Evolutionary conservation across 1,140 invertebrate genomes (phyloP), one percentile per base, ranked within the genome.

Genomic region (Trissolcus basalis): DNA sequence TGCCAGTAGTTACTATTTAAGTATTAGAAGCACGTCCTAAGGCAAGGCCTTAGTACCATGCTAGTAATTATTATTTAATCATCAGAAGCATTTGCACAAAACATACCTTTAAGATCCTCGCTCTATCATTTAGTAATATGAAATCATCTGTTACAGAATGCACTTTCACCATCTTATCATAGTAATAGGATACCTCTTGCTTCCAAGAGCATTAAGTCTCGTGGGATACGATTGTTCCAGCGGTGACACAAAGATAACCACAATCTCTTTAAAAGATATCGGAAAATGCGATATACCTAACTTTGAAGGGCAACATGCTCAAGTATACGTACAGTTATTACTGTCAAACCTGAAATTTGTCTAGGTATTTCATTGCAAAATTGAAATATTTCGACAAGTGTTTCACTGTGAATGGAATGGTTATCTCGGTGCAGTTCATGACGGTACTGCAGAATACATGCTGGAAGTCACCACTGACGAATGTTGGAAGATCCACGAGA

Each of bases 331-430:
- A 0, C 70, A 78, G 56, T 19, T 79, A 0, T 9, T 81, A 56
- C 3, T 70, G 0, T 56, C 36, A 11, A 63, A 79, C 0, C 74
- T 48, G 9, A 16, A 43, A 1, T 19, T 27, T 1, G 70, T 45
- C 0, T 1, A 39, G 0, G 71, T 63, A 0, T 50, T 14, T 0
- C 77, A 79, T 35, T 82, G 80, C n/a, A 77, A 78, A 39, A 32
- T 79, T 0, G 56, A 64, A 32, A 55, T 82, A 1, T 32, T 58
- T 5, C 9, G 77, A 27, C 70, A 47, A 0, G 50, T 80, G 0
- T 43, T 33, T 10, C 39, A 80, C 8, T 81, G 72, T 27, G 77
- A 77, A 0, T 74, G 77, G 65, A 60, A 75, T 33, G 77, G 72
- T 0, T 79, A 82, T n/a, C 43, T 33, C 0, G 78, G 77, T 0